Percentiles rank a stretch among this genome's conserved stretches.
phyloP scores from a whole-genome alignment of 2,888 invertebrate species.

The Athalia circularis region DNA sequence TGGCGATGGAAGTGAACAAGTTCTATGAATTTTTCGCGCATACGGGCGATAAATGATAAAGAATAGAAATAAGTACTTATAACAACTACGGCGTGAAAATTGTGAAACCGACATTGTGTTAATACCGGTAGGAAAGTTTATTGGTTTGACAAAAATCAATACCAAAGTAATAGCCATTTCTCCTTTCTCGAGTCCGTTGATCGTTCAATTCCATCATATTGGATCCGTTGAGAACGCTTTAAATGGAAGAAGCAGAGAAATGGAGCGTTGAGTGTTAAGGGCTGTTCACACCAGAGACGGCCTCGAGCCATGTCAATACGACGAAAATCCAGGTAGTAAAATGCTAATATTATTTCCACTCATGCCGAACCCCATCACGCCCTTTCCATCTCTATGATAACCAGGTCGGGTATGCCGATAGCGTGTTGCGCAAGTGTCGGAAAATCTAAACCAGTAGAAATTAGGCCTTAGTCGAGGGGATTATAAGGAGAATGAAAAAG shows the following conservation, averaged over 20 bases:
- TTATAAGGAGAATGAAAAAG: conserved; percentile 14
- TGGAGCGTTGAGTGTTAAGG: conserved; percentile 33
- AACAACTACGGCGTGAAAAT: background rate
- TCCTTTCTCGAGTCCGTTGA: conserved; percentile 31
- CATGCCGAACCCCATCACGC: conserved; percentile 4
- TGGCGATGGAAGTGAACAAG: too few species aligned
- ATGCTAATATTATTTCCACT: conserved; percentile 44
- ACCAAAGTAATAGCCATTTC: conserved; percentile 37
- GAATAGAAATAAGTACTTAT: too few species aligned
- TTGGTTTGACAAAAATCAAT: conserved; percentile 40
- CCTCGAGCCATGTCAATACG: conserved; percentile 25
- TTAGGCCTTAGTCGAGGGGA: conserved; percentile 9
- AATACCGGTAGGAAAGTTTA: conserved; percentile 22
- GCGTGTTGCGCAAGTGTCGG: conserved; percentile 23
- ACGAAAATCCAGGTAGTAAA: conserved; percentile 37
- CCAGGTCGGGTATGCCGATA: conserved; percentile 8
- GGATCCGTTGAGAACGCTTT: conserved; percentile 41
- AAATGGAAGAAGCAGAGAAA: conserved; percentile 39
- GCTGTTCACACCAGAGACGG: conserved; percentile 36
- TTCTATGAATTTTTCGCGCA: too few species aligned
- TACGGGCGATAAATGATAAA: too few species aligned
- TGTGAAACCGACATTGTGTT: conserved; percentile 4
- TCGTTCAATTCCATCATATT: conserved; percentile 46
- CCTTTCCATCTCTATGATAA: conserved; percentile 21
- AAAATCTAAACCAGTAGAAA: conserved; percentile 19